Evolutionary conservation across 30 jellyfish, hydroid and myxozoan species (phyloP), one percentile per base, ranked within the genome.

Genomic region (Aurelia aurita): DNA sequence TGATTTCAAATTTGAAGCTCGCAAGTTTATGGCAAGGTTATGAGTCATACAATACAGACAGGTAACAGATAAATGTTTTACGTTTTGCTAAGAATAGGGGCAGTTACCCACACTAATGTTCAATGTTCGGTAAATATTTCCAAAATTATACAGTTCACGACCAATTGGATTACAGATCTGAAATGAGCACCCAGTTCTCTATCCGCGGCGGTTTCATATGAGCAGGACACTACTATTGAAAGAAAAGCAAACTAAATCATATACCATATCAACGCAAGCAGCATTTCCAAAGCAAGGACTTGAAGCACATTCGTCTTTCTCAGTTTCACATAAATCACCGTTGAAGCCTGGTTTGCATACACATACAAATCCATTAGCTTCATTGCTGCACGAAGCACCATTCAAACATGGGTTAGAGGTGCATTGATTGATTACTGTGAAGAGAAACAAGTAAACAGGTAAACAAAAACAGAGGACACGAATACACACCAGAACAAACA

Each of bases 221-320:
- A n/a, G n/a, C n/a, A n/a, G n/a, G n/a, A n/a, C n/a, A n/a, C n/a
- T n/a, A n/a, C n/a, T n/a, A n/a, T n/a, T n/a, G n/a, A n/a, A n/a
- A n/a, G n/a, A n/a, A n/a, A n/a, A n/a, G 16, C 16, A 4, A 39
- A 27, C 46, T 22, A 2, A 3, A 27, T 4, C 29, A 58, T 89
- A 29, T 77, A 85, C 99, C 95, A 70, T 58, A 72, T 94, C 97
- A 27, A 89, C 93, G 66, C 99, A 94, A 74, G 46, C 79, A 1
- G 99, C 92, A 18, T 82, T 68, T 3, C 96, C 96, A 79, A 67
- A 89, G 74, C 99, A 94, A 5, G 97, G 99, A 71, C 69, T 84
- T 22, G 87, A 74, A 2, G 84, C 84, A 55, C 99, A 94, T 57
- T 94, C 99, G 43, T 94, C 82, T 59, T 78, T 88, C 57, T 94